Evolutionary conservation across 64 coral and sea anemone species (phyloP), one percentile per base, ranked within the genome.

Genomic region (Cladopsammia gracilis): DNA sequence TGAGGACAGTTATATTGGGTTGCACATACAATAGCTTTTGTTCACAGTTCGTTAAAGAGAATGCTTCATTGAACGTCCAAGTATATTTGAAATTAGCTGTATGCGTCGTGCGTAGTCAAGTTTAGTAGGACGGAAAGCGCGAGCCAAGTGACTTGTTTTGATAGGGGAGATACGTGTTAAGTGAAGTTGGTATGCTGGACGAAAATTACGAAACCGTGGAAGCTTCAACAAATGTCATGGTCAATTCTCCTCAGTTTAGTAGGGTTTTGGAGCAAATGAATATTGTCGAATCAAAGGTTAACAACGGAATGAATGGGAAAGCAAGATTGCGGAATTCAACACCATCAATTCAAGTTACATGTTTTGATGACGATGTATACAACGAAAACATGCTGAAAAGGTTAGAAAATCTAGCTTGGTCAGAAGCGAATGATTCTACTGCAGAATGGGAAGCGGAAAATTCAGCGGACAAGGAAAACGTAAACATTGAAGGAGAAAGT

Each of bases 161-260:
- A 34, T 34, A 34, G 0, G 53, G 53, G 12, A 56, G 53, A 1
- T 56, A 56, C 7, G 53, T 10, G 53, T 56, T 56, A 10, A 1
- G 53, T 3, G 12, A 7, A 12, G 53, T 56, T 56, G 7, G 53
- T 56, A 12, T 12, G 0, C 7, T 56, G 12, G 43, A 75, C 44
- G 72, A 46, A 4, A 43, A 15, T 47, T 11, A 46, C 14, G 59
- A 48, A 45, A 47, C n/a, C n/a, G n/a, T 82, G 58, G 26, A 58
- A 82, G 79, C 79, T 44, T 82, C 14, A 25, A 6, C 25, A 51
- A 66, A 25, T 13, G 7, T 23, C 13, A 64, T 25, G 61, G 9
- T 50, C 47, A 84, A 84, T 22, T 84, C 80, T 50, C 80, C 80
- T 51, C 80, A 84, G 16, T 84, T 84, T 50, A 49, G 45, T 44